Percentiles rank a stretch among this genome's conserved stretches.
Conservation (phyloP, 30 jellyfish, hydroid and myxozoan genomes). For the Turritopsis rubra region DNA sequence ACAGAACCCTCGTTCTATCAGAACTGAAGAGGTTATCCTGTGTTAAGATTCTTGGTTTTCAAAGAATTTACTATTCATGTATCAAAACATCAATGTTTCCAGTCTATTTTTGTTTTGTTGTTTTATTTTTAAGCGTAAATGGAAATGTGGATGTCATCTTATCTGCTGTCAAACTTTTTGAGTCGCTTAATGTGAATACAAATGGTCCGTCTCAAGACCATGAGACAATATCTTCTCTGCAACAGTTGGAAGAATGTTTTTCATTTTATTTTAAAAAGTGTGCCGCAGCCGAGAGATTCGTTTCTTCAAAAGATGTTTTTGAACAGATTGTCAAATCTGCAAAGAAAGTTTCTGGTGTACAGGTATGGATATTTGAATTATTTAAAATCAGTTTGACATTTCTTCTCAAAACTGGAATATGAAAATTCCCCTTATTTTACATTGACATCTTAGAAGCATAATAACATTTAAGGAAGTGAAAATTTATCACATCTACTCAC, state of each 20-base stretch:
- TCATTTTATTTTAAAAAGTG: constrained; percentile 52
- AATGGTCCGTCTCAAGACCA: constrained; percentile 36
- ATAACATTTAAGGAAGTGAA: too few relatives aligned
- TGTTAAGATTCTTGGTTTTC: too few relatives aligned
- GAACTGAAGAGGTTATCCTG: too few relatives aligned
- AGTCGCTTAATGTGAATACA: constrained; percentile 25
- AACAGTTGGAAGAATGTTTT: constrained; percentile 64
- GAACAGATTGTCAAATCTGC: constrained; percentile 49
- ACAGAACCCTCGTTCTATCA: too few relatives aligned
- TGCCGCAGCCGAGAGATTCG: constrained; percentile 84
- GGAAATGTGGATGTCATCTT: constrained; percentile 75
- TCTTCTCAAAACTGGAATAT: background rate
- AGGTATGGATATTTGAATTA: constrained; percentile 14
- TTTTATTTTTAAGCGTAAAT: constrained; percentile 42
- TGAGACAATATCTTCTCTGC: constrained; percentile 25
- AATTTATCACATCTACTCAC: too few relatives aligned
- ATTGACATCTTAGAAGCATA: constrained; percentile 23
- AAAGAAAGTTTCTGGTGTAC: constrained; percentile 24
- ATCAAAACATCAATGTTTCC: too few relatives aligned
- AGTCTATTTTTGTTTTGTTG: too few relatives aligned
- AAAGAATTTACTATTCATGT: too few relatives aligned
- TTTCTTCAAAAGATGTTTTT: constrained; percentile 56
- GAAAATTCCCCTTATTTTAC: background rate
- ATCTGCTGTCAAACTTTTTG: constrained; percentile 51
- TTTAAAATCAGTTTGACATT: background rate